Percentiles rank a stretch among this genome's conserved stretches.
phyloP scores from a whole-genome alignment of 2,797 vertebrate species.

The Linurgus olivaceus region DNA sequence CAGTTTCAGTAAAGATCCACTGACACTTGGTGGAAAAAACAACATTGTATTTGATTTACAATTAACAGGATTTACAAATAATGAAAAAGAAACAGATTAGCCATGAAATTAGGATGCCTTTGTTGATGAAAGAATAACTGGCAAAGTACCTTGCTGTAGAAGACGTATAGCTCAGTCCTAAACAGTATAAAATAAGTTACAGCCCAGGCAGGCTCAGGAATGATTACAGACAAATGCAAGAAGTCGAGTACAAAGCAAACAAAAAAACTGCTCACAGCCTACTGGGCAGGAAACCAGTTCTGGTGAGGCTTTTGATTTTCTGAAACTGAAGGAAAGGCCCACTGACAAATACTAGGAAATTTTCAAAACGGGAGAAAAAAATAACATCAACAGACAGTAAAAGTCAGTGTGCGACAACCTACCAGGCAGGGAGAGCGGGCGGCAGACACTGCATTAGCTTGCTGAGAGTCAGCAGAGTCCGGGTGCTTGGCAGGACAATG shows the following conservation, averaged over 20 bases:
- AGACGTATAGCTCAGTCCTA: constrained; percentile 50
- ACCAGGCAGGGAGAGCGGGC: not conserved
- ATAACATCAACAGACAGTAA: not conserved
- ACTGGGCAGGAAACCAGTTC: not conserved
- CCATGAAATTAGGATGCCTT: constrained; percentile 54
- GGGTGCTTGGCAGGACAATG: constrained; percentile 26
- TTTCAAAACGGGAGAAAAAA: not conserved
- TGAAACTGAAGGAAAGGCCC: not conserved
- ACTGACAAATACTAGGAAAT: not conserved
- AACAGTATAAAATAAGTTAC: constrained; percentile 53
- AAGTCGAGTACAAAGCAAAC: not conserved
- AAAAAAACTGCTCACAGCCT: not conserved
- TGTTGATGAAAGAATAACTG: constrained; percentile 51
- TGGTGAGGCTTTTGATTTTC: not conserved
- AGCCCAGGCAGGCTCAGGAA: constrained; percentile 40
- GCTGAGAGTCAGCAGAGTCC: constrained; percentile 17
- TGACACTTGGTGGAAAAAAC: constrained; percentile 69
- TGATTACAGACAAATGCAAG: constrained; percentile 11
- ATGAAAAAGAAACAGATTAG: constrained; percentile 65
- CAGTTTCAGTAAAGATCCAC: constrained; percentile 1
- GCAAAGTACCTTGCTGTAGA: constrained; percentile 43
- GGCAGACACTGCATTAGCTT: not conserved
- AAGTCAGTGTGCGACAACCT: not conserved
- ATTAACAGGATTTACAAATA: constrained; percentile 79
- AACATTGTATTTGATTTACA: constrained; percentile 78